These are phyloP conservation scores for Antheraea mylitta DNA, from an alignment of 1,140 invertebrate species.

Conservation along the genomic window DNA sequence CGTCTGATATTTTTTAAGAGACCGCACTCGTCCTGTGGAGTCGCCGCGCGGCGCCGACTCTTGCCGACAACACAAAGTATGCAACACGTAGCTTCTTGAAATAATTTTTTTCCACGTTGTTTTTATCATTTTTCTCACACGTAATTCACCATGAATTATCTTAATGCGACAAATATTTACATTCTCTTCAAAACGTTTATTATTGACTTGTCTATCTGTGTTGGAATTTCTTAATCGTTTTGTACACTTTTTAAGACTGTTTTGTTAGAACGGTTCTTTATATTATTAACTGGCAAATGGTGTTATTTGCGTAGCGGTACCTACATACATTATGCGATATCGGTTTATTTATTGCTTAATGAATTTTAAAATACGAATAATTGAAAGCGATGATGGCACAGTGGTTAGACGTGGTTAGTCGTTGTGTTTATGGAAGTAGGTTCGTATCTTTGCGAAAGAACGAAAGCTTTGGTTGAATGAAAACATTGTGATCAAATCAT, in stretches of 20 bases:
- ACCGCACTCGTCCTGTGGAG: conserved; percentile 31
- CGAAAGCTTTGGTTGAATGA: no score
- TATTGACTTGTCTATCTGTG: conserved; percentile 43
- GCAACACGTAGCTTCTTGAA: conserved; percentile 20
- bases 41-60: conserved; percentile 47
- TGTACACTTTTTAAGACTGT: conserved; percentile 40
- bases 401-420: no score
- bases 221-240: conserved; percentile 46
- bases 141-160: conserved; percentile 57
- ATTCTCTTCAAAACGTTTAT: conserved; percentile 39
- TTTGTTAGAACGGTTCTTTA: conserved; percentile 49
- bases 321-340: background rate
- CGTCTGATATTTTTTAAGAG: conserved; percentile 65
- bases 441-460: no score
- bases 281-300: conserved; percentile 31
- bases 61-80: conserved; percentile 10
- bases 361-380: background rate
- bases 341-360: background rate
- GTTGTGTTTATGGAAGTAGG: no score
- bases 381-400: no score
- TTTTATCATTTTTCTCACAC: conserved; percentile 45
- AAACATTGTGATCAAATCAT: no score
- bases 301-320: conserved; percentile 55
- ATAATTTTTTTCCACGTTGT: conserved; percentile 45
- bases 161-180: conserved; percentile 69